Conservation (phyloP, 2,888 invertebrate genomes). For the Agrotis puta region DNA sequence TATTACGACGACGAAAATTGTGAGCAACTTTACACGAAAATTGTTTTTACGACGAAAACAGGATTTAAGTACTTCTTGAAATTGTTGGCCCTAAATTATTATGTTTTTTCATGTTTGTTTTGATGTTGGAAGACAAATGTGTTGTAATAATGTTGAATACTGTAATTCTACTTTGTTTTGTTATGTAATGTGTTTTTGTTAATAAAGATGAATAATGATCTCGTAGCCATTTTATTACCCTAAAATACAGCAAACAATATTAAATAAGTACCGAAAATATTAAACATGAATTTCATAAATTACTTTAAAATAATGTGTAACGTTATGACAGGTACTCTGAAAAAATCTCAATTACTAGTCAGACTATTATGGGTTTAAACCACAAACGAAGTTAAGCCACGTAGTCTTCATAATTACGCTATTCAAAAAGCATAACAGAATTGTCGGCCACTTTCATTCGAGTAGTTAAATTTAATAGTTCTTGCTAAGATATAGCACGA, state of each 20-base stretch:
- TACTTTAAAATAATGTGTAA: background rate
- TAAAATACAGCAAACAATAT: too few species aligned
- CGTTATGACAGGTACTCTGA: background rate
- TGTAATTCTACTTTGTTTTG: slow-evolving; percentile 6
- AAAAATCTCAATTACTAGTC: background rate
- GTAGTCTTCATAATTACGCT: background rate
- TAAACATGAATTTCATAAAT: background rate
- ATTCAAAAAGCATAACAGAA: slow-evolving; percentile 17
- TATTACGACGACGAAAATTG: slow-evolving; percentile 47
- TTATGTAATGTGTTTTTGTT: background rate
- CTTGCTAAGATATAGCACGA: slow-evolving; percentile 30
- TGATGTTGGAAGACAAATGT: slow-evolving; percentile 27
- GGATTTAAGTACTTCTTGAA: slow-evolving; percentile 35
- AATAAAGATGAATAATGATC: background rate
- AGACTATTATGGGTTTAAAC: background rate
- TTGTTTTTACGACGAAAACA: slow-evolving; percentile 41
- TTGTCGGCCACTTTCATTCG: slow-evolving; percentile 11
- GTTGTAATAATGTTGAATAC: slow-evolving; percentile 4
- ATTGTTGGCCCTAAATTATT: slow-evolving; percentile 18
- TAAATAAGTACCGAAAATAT: background rate
- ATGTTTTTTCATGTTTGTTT: slow-evolving; percentile 8
- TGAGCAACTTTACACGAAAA: slow-evolving; percentile 40
- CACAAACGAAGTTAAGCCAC: background rate
- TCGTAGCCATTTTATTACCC: background rate
- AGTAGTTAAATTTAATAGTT: slow-evolving; percentile 44